A percentile compares a stretch with the other conserved stretches of the same genome.
Conservation (phyloP, 2,797 vertebrate species). For the Monodelphis domestica region DNA sequence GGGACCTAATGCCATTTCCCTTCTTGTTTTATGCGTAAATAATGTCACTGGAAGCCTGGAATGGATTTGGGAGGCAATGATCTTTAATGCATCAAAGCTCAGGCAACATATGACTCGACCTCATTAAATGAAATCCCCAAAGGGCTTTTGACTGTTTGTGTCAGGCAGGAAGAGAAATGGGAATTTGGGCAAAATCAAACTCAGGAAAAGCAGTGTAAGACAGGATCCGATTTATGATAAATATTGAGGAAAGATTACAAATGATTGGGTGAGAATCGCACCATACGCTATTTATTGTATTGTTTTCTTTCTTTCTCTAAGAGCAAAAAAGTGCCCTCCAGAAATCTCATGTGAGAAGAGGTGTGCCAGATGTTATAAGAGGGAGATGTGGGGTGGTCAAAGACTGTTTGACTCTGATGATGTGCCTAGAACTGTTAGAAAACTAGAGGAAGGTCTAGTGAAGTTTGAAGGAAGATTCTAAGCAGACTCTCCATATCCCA, state of each 20-base stretch:
- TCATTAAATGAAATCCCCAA: background rate
- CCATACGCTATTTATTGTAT: background rate
- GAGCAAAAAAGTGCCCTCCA: background rate
- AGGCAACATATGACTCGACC: background rate
- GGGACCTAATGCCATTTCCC: background rate
- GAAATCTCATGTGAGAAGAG: background rate
- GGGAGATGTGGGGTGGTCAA: background rate
- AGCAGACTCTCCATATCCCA: background rate
- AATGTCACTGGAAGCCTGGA: background rate
- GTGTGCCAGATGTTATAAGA: background rate
- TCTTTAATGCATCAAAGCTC: conserved; percentile 8
- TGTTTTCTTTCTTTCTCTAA: background rate
- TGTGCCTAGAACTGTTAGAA: background rate
- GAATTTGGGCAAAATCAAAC: background rate
- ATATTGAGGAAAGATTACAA: background rate
- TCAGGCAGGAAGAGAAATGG: background rate
- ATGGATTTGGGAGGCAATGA: background rate
- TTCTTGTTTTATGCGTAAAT: background rate
- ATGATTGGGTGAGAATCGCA: background rate
- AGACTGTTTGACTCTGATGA: background rate
- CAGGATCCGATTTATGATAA: background rate
- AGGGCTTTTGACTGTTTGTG: background rate
- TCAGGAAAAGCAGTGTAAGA: background rate
- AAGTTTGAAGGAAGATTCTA: background rate
- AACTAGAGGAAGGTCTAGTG: background rate